These are phyloP conservation scores for Sinocyclocheilus anshuiensis DNA, from an alignment of 2,113 vertebrate genomes.

Conservation along the genomic window DNA sequence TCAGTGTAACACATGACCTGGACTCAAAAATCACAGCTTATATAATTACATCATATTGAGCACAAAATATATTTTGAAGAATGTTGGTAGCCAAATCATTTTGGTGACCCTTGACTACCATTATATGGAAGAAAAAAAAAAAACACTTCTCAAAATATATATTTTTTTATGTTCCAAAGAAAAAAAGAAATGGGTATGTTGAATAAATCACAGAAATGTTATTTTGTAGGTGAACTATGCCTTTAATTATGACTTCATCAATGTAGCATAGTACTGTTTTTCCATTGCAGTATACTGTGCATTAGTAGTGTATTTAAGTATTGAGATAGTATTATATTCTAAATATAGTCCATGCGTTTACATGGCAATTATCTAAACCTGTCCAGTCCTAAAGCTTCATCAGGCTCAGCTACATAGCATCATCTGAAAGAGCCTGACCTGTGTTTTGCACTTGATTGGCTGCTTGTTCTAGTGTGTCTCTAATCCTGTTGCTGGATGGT, in stretches of 20 bases:
- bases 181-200: too few relatives aligned
- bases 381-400: constrained; percentile 16
- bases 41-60: too few relatives aligned
- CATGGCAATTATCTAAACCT: background rate
- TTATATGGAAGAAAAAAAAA: too few relatives aligned
- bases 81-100: too few relatives aligned
- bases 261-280: too few relatives aligned
- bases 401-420: background rate
- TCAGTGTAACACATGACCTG: background rate
- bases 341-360: background rate
- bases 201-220: too few relatives aligned
- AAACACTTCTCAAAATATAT: too few relatives aligned
- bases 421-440: background rate
- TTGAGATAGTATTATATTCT: background rate
- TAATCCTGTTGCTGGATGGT: constrained; percentile 53
- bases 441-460: constrained; percentile 27
- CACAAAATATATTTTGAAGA: too few relatives aligned
- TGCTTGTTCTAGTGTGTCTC: constrained; percentile 31
- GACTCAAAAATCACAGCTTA: background rate
- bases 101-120: too few relatives aligned
- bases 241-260: too few relatives aligned
- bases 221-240: too few relatives aligned
- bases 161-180: too few relatives aligned
- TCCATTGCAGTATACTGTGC: background rate
- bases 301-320: background rate